Evolutionary conservation across 2,113 vertebrate genomes (phyloP).

Genomic region (Phalacrocorax brasilianus): DNA sequence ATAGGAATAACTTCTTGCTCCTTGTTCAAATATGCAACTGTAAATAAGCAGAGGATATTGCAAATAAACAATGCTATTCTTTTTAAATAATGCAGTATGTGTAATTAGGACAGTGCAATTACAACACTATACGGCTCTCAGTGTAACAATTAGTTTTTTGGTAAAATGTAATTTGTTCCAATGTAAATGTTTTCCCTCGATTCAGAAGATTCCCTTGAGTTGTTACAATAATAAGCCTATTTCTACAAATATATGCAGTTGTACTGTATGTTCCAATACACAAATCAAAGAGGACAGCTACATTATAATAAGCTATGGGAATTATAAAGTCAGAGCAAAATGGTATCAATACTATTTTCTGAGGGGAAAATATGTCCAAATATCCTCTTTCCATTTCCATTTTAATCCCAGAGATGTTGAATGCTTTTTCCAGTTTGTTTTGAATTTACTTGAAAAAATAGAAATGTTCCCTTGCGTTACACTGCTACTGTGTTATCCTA

Average conservation of each 20-base stretch:
- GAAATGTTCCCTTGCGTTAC: neutral
- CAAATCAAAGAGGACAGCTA: slow-evolving; percentile 63
- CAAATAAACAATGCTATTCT: slow-evolving; percentile 76
- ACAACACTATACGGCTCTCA: slow-evolving; percentile 75
- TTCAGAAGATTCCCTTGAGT: slow-evolving; percentile 78
- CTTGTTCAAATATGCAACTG: slow-evolving; percentile 79
- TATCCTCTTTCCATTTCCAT: slow-evolving; percentile 25
- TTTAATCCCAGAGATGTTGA: slow-evolving; percentile 11
- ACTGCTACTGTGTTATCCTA: neutral
- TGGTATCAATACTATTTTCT: slow-evolving; percentile 47
- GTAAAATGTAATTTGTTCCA: slow-evolving; percentile 80
- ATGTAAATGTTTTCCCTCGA: slow-evolving; percentile 80
- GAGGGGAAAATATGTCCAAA: slow-evolving; percentile 34
- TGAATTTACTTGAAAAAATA: neutral
- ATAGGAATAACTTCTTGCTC: slow-evolving; percentile 72
- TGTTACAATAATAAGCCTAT: slow-evolving; percentile 73
- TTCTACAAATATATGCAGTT: slow-evolving; percentile 60
- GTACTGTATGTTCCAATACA: slow-evolving; percentile 41
- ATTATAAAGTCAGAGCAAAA: slow-evolving; percentile 40
- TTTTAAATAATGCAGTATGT: slow-evolving; percentile 76
- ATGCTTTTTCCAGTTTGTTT: slow-evolving; percentile 28
- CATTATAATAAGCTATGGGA: slow-evolving; percentile 42
- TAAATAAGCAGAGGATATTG: slow-evolving; percentile 79
- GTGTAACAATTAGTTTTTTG: slow-evolving; percentile 79
- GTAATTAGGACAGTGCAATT: slow-evolving; percentile 79